Base-by-base conservation (phyloP, 1,140 invertebrate species). In the Drosophila punjabiensis region DNA sequence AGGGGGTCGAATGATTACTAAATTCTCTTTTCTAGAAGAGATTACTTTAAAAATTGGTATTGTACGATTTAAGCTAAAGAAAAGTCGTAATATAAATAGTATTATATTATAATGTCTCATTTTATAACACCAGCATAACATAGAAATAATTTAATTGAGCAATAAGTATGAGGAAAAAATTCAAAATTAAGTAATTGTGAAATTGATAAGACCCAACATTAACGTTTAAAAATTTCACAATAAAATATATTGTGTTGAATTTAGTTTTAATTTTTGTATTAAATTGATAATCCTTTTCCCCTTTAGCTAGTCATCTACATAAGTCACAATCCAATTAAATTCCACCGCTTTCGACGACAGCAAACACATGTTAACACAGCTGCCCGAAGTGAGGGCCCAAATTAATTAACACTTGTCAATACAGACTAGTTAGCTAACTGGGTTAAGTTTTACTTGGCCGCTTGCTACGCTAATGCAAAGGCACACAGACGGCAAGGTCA, bases 371-470 rank as follows among this genome's bases (percentile, higher is more conserved):
- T 79, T 60, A 50, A 66, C 55, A 73, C 56, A 11, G 62, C 8
- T 11, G 24, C 7, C 41, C 28, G 43, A 50, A 69, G 66, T 47
- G 45, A 37, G 30, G 63, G 56, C 43, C 61, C 67, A 48, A 79
- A 75, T 80, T 81, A 81, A 81, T 81, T 81, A 80, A 80, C 79
- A 81, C 73, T 68, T 60, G 77, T 81, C 79, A 81, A 81, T 73
- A 80, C 41, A 53, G 58, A 74, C 70, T 47, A 53, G 65, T 64
- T 77, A 16, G 41, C 63, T 60, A 78, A 78, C 50, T 55, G 48
- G 55, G 48, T 62, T 67, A 70, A 63, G 48, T 80, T 80, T 67
- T 80, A 74, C 65, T 63, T 52, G 66, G 58, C 61, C 41, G 59
- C 35, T 45, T 47, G 53, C 28, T 59, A 41, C 55, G 37, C 76